These are phyloP conservation scores for Hylia prasina DNA, from an alignment of 2,113 vertebrate species.

Conservation along the genomic window DNA sequence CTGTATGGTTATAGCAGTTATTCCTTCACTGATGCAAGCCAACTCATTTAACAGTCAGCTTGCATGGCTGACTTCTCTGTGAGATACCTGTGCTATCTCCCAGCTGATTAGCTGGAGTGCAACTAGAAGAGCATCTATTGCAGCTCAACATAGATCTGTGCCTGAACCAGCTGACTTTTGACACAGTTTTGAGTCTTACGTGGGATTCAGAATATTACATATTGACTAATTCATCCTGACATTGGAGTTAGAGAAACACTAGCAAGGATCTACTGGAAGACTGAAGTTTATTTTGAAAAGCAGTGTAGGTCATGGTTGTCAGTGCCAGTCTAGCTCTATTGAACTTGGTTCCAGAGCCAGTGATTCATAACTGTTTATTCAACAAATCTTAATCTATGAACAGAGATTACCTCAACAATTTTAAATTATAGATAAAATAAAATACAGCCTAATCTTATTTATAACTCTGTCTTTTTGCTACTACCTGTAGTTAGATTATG, in stretches of 20 bases:
- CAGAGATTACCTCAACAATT: not conserved
- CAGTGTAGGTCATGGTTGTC: not conserved
- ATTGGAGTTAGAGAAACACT: not conserved
- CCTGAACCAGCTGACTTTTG: not conserved
- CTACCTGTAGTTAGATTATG: not conserved
- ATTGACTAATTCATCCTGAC: not conserved
- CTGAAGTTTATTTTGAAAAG: conserved; percentile 25
- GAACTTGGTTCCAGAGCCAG: not conserved
- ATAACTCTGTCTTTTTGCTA: not conserved
- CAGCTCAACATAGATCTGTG: not conserved
- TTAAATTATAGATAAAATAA: not conserved
- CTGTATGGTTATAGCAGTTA: not conserved
- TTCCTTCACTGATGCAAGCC: not conserved
- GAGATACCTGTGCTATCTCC: not conserved
- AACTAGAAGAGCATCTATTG: not conserved
- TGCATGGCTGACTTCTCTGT: not conserved
- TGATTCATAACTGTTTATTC: not conserved
- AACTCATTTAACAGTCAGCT: not conserved
- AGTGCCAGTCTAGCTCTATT: not conserved
- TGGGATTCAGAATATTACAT: not conserved
- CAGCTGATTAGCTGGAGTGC: not conserved
- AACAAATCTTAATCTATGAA: not conserved
- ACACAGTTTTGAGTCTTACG: not conserved
- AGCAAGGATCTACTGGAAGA: not conserved
- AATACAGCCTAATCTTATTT: not conserved